phyloP scores from a whole-genome alignment of 2,113 vertebrate genomes.

The Ictidomys tridecemlineatus region DNA sequence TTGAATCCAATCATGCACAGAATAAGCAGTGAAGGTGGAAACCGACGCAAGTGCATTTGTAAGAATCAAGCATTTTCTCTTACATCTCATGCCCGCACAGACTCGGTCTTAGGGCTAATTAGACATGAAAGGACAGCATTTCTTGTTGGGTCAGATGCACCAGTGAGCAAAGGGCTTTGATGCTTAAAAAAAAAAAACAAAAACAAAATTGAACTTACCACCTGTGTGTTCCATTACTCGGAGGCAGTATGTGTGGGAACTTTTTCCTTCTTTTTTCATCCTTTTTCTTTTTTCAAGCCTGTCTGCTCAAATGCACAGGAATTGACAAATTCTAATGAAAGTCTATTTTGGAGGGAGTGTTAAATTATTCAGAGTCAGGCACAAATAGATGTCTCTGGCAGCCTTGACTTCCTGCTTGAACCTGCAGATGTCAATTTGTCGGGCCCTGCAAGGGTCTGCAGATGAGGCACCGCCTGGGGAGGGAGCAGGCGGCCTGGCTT shows the following conservation, averaged over 20 bases:
- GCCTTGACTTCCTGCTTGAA: constrained; percentile 63
- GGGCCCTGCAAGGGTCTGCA: background rate
- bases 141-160: background rate
- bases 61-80: background rate
- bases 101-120: background rate
- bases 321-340: constrained; percentile 79
- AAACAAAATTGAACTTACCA: background rate
- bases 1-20: background rate
- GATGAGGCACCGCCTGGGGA: background rate
- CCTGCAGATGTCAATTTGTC: background rate
- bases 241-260: background rate
- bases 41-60: background rate
- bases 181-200: background rate
- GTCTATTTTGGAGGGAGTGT: constrained; percentile 72
- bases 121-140: background rate
- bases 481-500: background rate
- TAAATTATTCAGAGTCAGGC: constrained; percentile 85
- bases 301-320: constrained; percentile 62
- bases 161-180: background rate
- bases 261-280: background rate
- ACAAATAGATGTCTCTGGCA: constrained; percentile 72
- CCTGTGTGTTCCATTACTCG: background rate
- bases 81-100: fast-evolving
- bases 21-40: background rate
- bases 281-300: constrained; percentile 30